Base-by-base conservation (phyloP, 2,113 vertebrate genomes). In the Neolamprologus variostigma region DNA sequence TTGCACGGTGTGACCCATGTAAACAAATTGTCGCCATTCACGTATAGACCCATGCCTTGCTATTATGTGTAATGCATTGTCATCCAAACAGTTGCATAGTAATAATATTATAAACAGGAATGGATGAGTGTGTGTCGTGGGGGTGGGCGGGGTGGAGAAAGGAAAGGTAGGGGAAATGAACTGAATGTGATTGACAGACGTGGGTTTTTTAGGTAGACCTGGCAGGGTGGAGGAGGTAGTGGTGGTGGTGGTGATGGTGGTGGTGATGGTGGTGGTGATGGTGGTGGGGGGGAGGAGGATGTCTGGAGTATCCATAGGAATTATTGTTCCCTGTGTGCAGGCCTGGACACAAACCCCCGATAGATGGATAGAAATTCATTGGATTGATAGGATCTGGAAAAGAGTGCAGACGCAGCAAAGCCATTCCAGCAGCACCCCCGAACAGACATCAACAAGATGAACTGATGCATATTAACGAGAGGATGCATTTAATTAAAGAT, bases 111-210 rank as follows among this genome's bases (percentile, higher is more conserved):
- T 94, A 93, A 95, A 92, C 92, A 88, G 88, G 84, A 92, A 91
- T 89, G 84, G 87, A 90, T 90, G 87, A 68, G 89, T 90, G 93
- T 92, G 94, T 92, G 91, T 96, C 94, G 94, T 96, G 95, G 92
- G 93, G 94, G 95, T 96, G 94, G 95, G 94, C 91, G 91, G 93
- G 93, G 89, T 94, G 93, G 86, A 85, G 95, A 93, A 94, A 96
- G 92, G 94, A 94, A 94, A 96, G 93, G 94, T 93, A 91, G 95
- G 92, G 91, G 91, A 93, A 93, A 93, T 91, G 94, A 93, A 93
- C 92, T 92, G 95, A 92, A 94, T 96, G 93, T 95, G 95, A 96
- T 96, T 97, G 96, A 97, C 96, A 96, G 95, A 94, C 93, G 89
- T 95, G 87, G 94, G 90, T 89, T 95, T 89, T 95, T 94, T 91